These are phyloP conservation scores for Teleogryllus occipitalis DNA, from an alignment of 1,140 invertebrate genomes.

Conservation along the genomic window DNA sequence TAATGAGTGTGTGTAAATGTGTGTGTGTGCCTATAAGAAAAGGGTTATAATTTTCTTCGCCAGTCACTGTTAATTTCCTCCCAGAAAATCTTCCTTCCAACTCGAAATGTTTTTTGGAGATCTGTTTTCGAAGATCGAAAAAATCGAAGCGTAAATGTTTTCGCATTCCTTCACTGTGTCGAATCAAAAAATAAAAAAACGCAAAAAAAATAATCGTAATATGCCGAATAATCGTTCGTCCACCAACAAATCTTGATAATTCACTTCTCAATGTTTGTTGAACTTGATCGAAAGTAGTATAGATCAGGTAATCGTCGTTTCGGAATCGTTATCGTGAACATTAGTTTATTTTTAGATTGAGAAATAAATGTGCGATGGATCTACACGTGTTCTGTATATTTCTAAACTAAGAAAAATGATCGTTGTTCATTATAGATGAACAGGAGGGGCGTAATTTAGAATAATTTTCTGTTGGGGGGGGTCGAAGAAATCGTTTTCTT, in stretches of 20 bases:
- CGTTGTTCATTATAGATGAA: neutral
- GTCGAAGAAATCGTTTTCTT: neutral
- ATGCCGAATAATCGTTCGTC: constrained; percentile 21
- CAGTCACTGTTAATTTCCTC: constrained; percentile 12
- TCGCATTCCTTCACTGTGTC: constrained; percentile 21
- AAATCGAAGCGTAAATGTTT: constrained; percentile 23
- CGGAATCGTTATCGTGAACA: constrained; percentile 21
- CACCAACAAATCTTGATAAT: constrained; percentile 19
- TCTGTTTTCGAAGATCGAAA: constrained; percentile 15
- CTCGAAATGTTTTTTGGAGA: constrained; percentile 16
- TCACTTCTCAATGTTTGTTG: constrained; percentile 19
- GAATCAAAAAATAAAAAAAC: constrained; percentile 10
- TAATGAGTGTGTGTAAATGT: constrained; percentile 11
- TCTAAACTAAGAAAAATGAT: constrained; percentile 1
- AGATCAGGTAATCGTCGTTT: constrained; percentile 20
- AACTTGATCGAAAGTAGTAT: constrained; percentile 20
- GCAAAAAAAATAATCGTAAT: constrained; percentile 14
- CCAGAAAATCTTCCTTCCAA: constrained; percentile 14
- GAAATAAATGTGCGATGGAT: constrained; percentile 13
- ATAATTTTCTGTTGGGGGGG: neutral
- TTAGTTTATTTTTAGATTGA: constrained; percentile 22
- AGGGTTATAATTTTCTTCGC: constrained; percentile 12
- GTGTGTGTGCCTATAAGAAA: neutral
- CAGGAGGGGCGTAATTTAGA: neutral
- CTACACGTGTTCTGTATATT: constrained; percentile 4